Conservation (phyloP, 1,140 invertebrate genomes). For the Mercenaria mercenaria region DNA sequence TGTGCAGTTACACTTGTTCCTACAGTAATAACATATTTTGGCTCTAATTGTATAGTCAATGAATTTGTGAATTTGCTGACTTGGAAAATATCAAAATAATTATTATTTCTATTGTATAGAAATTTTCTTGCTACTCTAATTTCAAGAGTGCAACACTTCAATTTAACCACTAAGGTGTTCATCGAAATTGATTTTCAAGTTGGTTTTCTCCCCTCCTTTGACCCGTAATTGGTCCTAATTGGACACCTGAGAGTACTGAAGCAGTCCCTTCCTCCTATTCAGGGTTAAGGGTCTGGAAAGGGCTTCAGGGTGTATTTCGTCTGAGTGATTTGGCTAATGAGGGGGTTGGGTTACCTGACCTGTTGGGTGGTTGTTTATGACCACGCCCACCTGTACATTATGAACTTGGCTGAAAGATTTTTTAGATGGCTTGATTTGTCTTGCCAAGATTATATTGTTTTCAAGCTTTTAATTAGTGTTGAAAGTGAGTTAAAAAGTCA, state of each 20-base stretch:
- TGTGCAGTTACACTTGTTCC: background rate
- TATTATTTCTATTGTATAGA: slow-evolving; percentile 27
- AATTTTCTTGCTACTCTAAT: background rate
- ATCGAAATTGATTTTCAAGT: slow-evolving; percentile 58
- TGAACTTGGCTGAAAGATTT: background rate
- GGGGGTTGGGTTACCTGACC: slow-evolving; percentile 53
- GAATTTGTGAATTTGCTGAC: slow-evolving; percentile 51
- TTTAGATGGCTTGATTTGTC: background rate
- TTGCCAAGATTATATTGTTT: slow-evolving; percentile 48
- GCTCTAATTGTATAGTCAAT: slow-evolving; percentile 1
- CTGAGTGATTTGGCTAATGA: slow-evolving; percentile 47
- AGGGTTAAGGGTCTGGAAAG: slow-evolving; percentile 50
- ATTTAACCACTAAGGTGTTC: slow-evolving; percentile 55
- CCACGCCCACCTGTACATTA: slow-evolving; percentile 42
- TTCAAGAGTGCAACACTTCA: slow-evolving; percentile 15
- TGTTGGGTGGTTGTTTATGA: slow-evolving; percentile 21
- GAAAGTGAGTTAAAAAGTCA: slow-evolving; percentile 12
- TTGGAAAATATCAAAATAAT: slow-evolving; percentile 54
- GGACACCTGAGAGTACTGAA: slow-evolving; percentile 61
- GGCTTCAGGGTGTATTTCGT: slow-evolving; percentile 47
- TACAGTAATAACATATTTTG: background rate
- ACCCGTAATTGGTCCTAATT: slow-evolving; percentile 65
- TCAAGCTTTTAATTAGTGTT: slow-evolving; percentile 42
- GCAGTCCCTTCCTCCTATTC: background rate
- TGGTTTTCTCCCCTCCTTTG: slow-evolving; percentile 51